Base-by-base conservation (phyloP, 2,113 vertebrate genomes). In the Arvicanthis niloticus region DNA sequence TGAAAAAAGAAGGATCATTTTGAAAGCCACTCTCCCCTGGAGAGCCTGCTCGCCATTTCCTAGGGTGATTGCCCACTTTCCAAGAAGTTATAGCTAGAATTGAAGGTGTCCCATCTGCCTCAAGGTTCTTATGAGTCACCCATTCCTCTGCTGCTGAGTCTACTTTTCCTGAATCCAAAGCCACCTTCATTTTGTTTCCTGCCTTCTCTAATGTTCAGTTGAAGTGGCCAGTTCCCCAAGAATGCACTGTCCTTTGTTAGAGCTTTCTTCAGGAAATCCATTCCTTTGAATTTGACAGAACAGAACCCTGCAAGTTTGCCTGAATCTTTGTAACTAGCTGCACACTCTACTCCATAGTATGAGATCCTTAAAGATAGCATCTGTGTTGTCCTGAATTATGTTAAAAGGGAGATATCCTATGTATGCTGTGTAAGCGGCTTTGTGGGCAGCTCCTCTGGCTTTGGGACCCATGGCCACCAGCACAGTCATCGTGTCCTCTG, bases 261-360 rank as follows among this genome's bases (percentile, higher is more conserved):
- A 81, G 99, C 99, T 99, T 99, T 99, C 98, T 99, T 99, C 98
- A 99, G 99, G 80, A 99, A 99, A 48, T 99, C 76, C 29, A 51
- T 26, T 7, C 75, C n/a, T 73, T 40, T 3, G 7, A 42, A 73
- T 21, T 73, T 40, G n/a, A 73, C 19, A 40, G n/a, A 73, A 99
- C 99, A 90, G 99, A 99, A 99, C 91, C 99, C 99, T 99, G 99
- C 99, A 98, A 99, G 99, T 98, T 99, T 99, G 98, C 99, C 99
- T 96, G 99, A 99, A 96, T 99, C 99, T 99, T 99, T 99, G 99
- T 98, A 98, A 99, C 99, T 98, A 99, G 98, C 97, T 99, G 99
- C 72, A 99, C 99, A 0, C 99, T 99, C 98, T 99, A 98, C 97
- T 99, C 98, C 99, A 98, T 95, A 99, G 98, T 75, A 97, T 99